phyloP scores from a whole-genome alignment of 2,888 invertebrate genomes.

The Polydrusus tereticollis region DNA sequence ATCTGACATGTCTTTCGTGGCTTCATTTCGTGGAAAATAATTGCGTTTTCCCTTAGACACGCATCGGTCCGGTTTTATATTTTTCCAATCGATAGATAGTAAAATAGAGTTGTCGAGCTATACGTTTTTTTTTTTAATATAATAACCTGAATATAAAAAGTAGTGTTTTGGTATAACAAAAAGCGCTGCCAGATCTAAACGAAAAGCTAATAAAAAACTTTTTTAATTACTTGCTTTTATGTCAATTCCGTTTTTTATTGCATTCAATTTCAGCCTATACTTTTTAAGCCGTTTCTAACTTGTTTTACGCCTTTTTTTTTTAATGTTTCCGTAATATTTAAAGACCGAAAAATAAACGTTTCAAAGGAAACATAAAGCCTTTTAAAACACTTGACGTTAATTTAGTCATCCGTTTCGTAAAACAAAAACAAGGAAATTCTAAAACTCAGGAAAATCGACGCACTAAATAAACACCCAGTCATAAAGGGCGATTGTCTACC shows the following conservation, averaged over 20 bases:
- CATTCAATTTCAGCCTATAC: not conserved
- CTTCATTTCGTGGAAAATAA: conserved; percentile 47
- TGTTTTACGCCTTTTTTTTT: not conserved
- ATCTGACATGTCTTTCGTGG: conserved; percentile 49
- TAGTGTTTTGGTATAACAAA: too few relatives aligned
- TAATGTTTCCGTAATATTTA: conserved; percentile 12
- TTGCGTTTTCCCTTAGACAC: conserved; percentile 47
- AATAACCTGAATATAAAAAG: not conserved
- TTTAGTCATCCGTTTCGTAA: conserved; percentile 45
- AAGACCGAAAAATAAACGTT: conserved; percentile 31
- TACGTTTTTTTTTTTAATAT: conserved; percentile 24
- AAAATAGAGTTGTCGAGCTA: conserved; percentile 26
- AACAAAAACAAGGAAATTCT: conserved; percentile 43
- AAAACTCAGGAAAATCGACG: conserved; percentile 41
- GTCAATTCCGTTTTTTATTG: not conserved
- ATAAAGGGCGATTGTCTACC: conserved; percentile 39
- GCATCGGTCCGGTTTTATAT: conserved; percentile 36
- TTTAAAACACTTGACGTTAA: conserved; percentile 43
- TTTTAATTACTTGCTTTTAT: not conserved
- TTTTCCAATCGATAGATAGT: conserved; percentile 43
- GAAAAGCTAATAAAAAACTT: too few relatives aligned
- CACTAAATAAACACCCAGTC: conserved; percentile 40
- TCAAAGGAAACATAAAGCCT: conserved; percentile 21
- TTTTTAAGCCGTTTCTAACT: not conserved
- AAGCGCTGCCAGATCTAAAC: too few relatives aligned